Conservation (phyloP, 2,888 invertebrate genomes). For the Drosophila kambysellisi region DNA sequence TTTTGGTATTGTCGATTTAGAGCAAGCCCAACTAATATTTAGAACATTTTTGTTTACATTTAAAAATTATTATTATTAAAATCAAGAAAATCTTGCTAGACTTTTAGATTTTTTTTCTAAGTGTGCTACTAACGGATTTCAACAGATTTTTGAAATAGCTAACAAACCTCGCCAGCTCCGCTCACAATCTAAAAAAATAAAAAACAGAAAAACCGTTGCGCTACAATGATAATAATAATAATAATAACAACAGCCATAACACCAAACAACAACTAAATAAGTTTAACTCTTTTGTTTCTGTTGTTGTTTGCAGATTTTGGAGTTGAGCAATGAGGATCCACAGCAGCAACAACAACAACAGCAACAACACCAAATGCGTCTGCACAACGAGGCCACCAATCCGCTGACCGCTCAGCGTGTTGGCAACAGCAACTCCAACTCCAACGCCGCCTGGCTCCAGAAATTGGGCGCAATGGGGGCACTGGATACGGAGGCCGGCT, state of each 20-base stretch:
- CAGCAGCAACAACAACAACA: constrained; percentile 60
- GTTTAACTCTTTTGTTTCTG: constrained; percentile 52
- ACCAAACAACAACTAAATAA: constrained; percentile 48
- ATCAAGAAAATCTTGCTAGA: not conserved
- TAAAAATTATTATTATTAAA: not conserved
- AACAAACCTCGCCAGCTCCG: constrained; percentile 45
- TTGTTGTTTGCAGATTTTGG: constrained; percentile 82
- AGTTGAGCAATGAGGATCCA: constrained; percentile 84
- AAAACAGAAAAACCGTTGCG: constrained; percentile 43
- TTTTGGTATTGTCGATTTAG: not conserved
- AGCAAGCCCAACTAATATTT: not conserved
- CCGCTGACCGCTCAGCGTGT: constrained; percentile 53
- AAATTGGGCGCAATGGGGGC: constrained; percentile 76
- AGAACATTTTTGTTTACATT: not conserved
- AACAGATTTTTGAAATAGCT: constrained; percentile 76
- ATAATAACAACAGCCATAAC: constrained; percentile 50
- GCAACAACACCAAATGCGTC: constrained; percentile 64
- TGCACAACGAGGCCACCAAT: constrained; percentile 75
- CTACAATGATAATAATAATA: constrained; percentile 45
- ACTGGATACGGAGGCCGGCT: constrained; percentile 71
- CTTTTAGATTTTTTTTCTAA: not conserved
- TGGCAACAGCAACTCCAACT: constrained; percentile 21
- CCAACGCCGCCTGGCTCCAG: constrained; percentile 78
- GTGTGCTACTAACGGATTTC: constrained; percentile 57
- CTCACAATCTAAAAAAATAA: constrained; percentile 15